Conservation (phyloP, 1,140 invertebrate species). For the Rhyzopertha dominica region DNA sequence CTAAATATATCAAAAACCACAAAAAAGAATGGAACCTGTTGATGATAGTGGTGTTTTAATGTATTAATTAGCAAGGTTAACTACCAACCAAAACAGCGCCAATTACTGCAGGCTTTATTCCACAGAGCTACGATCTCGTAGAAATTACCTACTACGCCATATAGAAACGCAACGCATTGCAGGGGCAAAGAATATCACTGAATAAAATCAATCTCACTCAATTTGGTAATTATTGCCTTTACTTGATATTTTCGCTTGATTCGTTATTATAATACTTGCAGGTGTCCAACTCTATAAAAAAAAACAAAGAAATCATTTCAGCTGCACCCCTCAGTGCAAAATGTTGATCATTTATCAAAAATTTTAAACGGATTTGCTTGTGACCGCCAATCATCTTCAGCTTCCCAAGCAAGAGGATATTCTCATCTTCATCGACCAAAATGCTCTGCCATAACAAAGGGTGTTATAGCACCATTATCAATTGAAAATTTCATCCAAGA, state of each 20-base stretch:
- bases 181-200: no score
- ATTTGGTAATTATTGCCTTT: no score
- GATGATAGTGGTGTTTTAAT: neutral
- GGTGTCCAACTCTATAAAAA: no score
- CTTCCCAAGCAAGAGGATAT: neutral
- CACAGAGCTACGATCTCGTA: constrained; percentile 5
- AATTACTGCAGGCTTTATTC: constrained; percentile 6
- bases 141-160: neutral
- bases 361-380: neutral
- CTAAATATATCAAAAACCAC: constrained; percentile 1
- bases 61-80: no score
- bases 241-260: no score
- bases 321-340: neutral
- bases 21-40: neutral
- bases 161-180: no score
- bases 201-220: no score
- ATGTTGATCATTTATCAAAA: constrained; percentile 10
- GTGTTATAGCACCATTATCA: constrained; percentile 8
- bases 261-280: no score
- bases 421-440: constrained; percentile 9
- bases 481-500: constrained; percentile 1
- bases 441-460: constrained; percentile 8
- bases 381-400: neutral
- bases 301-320: constrained; percentile 11
- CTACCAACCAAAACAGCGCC: no score